These are phyloP conservation scores for Anoplius nigerrimus DNA, from an alignment of 2,888 invertebrate species.

Conservation along the genomic window DNA sequence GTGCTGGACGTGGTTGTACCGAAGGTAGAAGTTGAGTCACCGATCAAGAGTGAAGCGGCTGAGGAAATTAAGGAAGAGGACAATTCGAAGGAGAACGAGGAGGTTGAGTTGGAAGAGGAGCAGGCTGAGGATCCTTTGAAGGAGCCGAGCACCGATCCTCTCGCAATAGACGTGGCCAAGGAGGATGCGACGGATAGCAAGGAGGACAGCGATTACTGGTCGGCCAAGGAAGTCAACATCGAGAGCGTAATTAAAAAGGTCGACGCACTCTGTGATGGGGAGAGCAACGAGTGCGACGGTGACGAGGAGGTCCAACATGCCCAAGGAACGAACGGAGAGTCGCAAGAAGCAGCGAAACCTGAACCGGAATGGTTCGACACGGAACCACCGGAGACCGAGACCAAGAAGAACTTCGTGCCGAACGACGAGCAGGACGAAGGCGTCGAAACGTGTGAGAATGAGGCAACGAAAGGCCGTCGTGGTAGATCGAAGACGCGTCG, in stretches of 20 bases:
- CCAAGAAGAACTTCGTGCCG: slow-evolving; percentile 60
- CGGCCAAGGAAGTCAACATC: slow-evolving; percentile 86
- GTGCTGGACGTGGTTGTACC: slow-evolving; percentile 25
- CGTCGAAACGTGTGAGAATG: slow-evolving; percentile 69
- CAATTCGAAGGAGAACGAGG: slow-evolving; percentile 50
- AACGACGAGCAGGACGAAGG: slow-evolving; percentile 72
- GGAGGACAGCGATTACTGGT: slow-evolving; percentile 87
- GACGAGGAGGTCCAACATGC: slow-evolving; percentile 60
- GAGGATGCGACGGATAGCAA: slow-evolving; percentile 77
- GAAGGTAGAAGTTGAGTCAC: slow-evolving; percentile 57
- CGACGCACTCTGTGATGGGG: slow-evolving; percentile 80
- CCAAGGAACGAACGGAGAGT: slow-evolving; percentile 55
- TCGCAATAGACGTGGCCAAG: slow-evolving; percentile 67
- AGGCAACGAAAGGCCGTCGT: slow-evolving; percentile 70
- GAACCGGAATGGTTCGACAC: slow-evolving; percentile 69
- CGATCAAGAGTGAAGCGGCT: slow-evolving; percentile 47
- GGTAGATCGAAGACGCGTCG: slow-evolving; percentile 70
- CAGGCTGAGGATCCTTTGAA: slow-evolving; percentile 57
- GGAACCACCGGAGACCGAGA: slow-evolving; percentile 60
- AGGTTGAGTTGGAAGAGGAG: slow-evolving; percentile 62
- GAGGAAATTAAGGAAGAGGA: slow-evolving; percentile 60
- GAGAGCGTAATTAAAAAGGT: slow-evolving; percentile 89
- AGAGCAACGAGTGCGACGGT: slow-evolving; percentile 61
- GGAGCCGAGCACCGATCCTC: slow-evolving; percentile 64
- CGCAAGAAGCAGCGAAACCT: slow-evolving; percentile 56